phyloP scores from a whole-genome alignment of 2,113 vertebrate genomes.

The Irena cyanogastra region DNA sequence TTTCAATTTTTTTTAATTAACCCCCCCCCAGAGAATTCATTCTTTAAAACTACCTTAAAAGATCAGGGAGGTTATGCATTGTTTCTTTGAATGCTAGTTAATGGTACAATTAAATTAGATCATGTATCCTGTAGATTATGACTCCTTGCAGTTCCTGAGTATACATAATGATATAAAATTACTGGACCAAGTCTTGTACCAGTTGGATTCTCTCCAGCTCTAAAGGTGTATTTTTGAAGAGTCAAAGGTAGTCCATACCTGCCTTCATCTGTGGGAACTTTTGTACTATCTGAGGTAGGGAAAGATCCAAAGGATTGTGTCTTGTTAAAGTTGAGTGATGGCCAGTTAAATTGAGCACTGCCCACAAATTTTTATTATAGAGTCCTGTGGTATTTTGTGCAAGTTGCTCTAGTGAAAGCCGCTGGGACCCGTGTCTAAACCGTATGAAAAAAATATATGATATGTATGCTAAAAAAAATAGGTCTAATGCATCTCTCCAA shows the following conservation, averaged over 20 bases:
- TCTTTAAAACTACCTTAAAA: background rate
- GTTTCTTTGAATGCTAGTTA: background rate
- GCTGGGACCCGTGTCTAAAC: background rate
- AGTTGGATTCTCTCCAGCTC: background rate
- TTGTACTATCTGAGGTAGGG: background rate
- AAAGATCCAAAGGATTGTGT: background rate
- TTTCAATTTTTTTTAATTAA: background rate
- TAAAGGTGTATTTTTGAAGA: background rate
- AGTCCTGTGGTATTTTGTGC: background rate
- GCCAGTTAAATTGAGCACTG: background rate
- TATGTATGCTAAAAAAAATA: background rate
- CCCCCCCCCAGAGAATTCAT: rapidly evolving
- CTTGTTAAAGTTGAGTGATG: background rate
- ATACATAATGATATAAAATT: background rate
- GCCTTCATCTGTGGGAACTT: background rate
- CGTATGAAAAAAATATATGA: background rate
- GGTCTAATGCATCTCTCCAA: background rate
- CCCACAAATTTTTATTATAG: background rate
- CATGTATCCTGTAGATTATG: background rate
- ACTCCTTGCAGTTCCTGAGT: background rate
- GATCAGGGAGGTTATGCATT: background rate
- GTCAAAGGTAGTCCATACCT: background rate
- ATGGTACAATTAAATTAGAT: background rate
- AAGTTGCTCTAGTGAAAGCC: background rate
- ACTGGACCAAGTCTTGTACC: background rate